phyloP scores from a whole-genome alignment of 2,113 vertebrate species.

The Myrmophylax atrothorax region DNA sequence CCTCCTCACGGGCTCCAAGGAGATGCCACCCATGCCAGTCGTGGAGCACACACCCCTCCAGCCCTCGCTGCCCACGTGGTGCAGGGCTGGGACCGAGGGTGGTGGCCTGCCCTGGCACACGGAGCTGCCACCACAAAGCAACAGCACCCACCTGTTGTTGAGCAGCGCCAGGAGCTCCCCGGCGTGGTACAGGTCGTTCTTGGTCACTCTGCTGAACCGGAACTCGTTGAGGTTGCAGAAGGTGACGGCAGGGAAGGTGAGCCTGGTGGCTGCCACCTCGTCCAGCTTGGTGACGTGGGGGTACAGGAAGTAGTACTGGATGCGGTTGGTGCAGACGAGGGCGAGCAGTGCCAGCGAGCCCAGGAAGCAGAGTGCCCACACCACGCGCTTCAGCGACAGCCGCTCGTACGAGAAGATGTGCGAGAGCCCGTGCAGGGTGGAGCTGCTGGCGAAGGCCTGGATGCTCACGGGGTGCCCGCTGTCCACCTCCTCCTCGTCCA shows the following conservation, averaged over 20 bases:
- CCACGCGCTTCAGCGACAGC: constrained; percentile 87
- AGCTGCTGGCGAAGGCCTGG: constrained; percentile 95
- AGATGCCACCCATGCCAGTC: neutral
- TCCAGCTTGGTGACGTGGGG: constrained; percentile 98
- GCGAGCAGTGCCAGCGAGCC: constrained; percentile 88
- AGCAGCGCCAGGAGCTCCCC: constrained; percentile 96
- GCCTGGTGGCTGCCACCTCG: constrained; percentile 86
- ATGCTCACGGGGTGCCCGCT: constrained; percentile 87
- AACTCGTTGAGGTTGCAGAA: constrained; percentile 99
- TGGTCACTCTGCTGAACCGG: constrained; percentile 93
- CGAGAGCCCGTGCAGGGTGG: constrained; percentile 96
- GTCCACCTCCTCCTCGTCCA: constrained; percentile 91
- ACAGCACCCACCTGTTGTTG: constrained; percentile 87
- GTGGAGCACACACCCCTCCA: neutral
- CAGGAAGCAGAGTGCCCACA: constrained; percentile 95
- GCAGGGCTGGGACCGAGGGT: rapidly evolving
- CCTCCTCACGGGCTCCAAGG: neutral
- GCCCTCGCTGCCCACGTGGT: neutral
- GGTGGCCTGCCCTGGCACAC: neutral
- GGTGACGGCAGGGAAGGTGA: constrained; percentile 93
- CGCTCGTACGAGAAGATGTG: constrained; percentile 98
- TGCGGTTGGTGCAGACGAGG: constrained; percentile 91
- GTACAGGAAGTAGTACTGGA: constrained; percentile 96
- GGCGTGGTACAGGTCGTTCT: constrained; percentile 97
- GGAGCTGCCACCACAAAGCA: neutral